phyloP scores from a whole-genome alignment of 1,140 invertebrate genomes.

The Mylabris phalerata region DNA sequence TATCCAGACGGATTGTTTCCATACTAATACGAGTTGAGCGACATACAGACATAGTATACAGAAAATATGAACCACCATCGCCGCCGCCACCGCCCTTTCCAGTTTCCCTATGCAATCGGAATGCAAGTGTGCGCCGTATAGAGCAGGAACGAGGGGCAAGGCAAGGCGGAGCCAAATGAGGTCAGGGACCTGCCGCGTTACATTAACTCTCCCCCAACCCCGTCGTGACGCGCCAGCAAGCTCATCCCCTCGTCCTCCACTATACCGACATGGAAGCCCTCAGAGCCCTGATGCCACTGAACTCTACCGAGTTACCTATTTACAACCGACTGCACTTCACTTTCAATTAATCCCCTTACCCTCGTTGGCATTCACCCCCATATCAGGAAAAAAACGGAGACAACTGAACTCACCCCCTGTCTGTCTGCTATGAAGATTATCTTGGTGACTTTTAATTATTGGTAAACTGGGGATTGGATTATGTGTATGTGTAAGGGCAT shows the following conservation, averaged over 20 bases:
- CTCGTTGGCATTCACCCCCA: too few species aligned
- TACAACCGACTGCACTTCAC: conserved; percentile 4
- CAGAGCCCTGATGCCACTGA: background rate
- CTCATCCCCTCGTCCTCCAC: background rate
- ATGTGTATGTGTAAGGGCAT: background rate
- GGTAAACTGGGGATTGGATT: background rate
- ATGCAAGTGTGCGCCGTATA: conserved; percentile 22
- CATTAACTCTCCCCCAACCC: conserved; percentile 3
- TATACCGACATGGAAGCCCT: background rate
- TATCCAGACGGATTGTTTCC: background rate
- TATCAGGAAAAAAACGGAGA: too few species aligned
- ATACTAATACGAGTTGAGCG: background rate
- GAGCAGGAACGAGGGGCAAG: too few species aligned
- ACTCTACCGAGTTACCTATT: conserved; percentile 14
- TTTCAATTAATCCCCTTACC: conserved; percentile 13
- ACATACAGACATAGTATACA: background rate
- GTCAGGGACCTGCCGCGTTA: conserved; percentile 34
- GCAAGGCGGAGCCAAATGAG: conserved; percentile 29
- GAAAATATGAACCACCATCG: background rate
- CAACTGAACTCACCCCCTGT: background rate
- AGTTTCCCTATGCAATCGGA: conserved; percentile 20
- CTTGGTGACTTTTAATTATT: background rate
- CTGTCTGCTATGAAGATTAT: too few species aligned
- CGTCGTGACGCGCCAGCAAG: conserved; percentile 8
- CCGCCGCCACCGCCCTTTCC: conserved; percentile 2